phyloP scores from a whole-genome alignment of 2,888 invertebrate genomes.

The Cerceris rybyensis region DNA sequence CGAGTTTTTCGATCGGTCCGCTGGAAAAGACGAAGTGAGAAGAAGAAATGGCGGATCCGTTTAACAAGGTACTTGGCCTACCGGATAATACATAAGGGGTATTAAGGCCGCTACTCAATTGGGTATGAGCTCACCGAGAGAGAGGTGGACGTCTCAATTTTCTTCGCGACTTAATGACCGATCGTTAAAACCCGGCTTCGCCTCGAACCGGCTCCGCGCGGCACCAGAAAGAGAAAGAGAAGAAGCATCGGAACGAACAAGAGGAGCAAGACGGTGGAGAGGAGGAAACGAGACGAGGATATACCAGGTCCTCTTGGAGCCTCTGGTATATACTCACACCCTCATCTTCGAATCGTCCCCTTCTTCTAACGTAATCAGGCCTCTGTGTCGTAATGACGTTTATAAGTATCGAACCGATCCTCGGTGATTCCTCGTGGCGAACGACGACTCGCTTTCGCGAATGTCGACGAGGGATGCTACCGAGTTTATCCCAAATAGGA shows the following conservation, averaged over 20 bases:
- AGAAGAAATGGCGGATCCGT: slow-evolving; percentile 61
- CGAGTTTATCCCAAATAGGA: too few relatives aligned
- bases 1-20: slow-evolving; percentile 46
- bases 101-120: slow-evolving; percentile 73
- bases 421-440: slow-evolving; percentile 23
- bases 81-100: slow-evolving; percentile 73
- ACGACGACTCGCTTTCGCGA: slow-evolving; percentile 4
- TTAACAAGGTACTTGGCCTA: slow-evolving; percentile 67
- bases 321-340: slow-evolving; percentile 32
- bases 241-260: neutral
- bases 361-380: slow-evolving; percentile 61
- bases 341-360: slow-evolving; percentile 15
- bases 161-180: slow-evolving; percentile 79
- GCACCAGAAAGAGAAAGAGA: slow-evolving; percentile 25
- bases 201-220: slow-evolving; percentile 73
- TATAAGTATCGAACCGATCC: slow-evolving; percentile 46
- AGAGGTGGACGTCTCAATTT: slow-evolving; percentile 79
- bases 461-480: slow-evolving; percentile 13
- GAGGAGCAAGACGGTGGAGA: neutral
- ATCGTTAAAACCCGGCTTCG: slow-evolving; percentile 77
- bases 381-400: slow-evolving; percentile 69
- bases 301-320: slow-evolving; percentile 23
- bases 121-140: slow-evolving; percentile 71
- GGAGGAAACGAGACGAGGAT: slow-evolving; percentile 38
- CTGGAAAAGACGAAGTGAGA: slow-evolving; percentile 55